Base-by-base conservation (phyloP, 2,113 vertebrate species). In the Steatornis caripensis region DNA sequence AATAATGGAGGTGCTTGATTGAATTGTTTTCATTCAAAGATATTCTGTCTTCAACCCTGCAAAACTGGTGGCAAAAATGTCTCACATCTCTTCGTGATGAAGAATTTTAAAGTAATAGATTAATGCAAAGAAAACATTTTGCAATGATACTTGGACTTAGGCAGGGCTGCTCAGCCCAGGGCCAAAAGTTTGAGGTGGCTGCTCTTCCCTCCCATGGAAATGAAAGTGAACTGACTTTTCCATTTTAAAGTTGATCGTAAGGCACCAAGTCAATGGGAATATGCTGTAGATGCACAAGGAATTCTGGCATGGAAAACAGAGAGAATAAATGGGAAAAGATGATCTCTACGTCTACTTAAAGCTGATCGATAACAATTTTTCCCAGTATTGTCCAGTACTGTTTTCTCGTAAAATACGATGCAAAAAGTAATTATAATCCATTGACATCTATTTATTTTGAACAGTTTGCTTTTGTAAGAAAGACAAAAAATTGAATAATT, bases 401-500 rank as follows among this genome's bases (percentile, higher is more conserved):
- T 46, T 45, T 45, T 53, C 19, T 26, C 9, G 30, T 68, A 58
- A 74, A 65, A 76, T 16, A 34, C 34, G 45, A 36, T 37, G 23
- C 45, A 55, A n/a, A 65, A 36, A 39, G 8, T 20, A 71, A 11
- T 13, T 58, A 24, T 34, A 87, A 84, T 32, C 21, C 15, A 37
- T 3, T 23, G 39, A 65, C 12, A 15, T 89, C 37, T 30, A 48
- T 41, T 75, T 65, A 66, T 37, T 88, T 60, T 70, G 37, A 61
- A 77, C 6, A 36, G 4, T 20, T 87, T 72, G 5, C 3, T 82
- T 92, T 89, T 57, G 19, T 84, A 96, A 88, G 85, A 96, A 97
- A 7, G 23, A 87, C 85, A 86, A 93, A 75, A 90, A 92, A 32
- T 16, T 12, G 48, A 78, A 45, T 96, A 72, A 90, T 96, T 98